A percentile compares a stretch with the other conserved stretches of the same genome.
phyloP scores from a whole-genome alignment of 2,113 vertebrate species.

The Etia nguti region DNA sequence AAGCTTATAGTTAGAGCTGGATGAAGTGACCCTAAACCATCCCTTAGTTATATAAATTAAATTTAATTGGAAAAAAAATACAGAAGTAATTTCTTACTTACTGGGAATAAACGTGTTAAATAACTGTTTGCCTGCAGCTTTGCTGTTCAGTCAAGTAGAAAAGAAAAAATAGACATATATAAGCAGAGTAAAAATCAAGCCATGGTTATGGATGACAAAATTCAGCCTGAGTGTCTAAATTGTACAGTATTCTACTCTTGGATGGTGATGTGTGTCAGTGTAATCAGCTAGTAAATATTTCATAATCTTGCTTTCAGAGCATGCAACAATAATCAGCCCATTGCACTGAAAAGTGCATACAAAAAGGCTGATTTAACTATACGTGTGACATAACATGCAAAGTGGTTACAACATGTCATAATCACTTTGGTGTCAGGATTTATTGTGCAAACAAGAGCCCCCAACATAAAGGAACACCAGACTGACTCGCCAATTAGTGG shows the following conservation, averaged over 20 bases:
- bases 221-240: background rate
- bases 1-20: background rate
- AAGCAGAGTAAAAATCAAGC: constrained; percentile 18
- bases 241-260: background rate
- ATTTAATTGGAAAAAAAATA: background rate
- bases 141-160: background rate
- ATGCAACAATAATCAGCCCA: background rate
- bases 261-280: background rate
- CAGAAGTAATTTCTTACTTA: background rate
- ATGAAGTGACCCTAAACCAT: background rate
- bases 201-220: constrained; percentile 4
- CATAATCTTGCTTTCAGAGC: background rate
- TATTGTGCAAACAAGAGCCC: background rate
- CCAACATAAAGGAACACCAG: background rate
- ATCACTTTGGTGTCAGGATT: background rate
- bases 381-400: background rate
- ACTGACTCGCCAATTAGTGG: background rate
- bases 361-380: background rate
- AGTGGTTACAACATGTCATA: background rate
- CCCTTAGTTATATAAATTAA: background rate
- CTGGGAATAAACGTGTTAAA: constrained; percentile 9
- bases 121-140: background rate
- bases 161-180: background rate
- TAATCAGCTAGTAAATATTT: constrained; percentile 17
- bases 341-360: background rate